Evolutionary conservation across 2,797 vertebrate genomes (phyloP).

Genomic region (Esox masquinongy): DNA sequence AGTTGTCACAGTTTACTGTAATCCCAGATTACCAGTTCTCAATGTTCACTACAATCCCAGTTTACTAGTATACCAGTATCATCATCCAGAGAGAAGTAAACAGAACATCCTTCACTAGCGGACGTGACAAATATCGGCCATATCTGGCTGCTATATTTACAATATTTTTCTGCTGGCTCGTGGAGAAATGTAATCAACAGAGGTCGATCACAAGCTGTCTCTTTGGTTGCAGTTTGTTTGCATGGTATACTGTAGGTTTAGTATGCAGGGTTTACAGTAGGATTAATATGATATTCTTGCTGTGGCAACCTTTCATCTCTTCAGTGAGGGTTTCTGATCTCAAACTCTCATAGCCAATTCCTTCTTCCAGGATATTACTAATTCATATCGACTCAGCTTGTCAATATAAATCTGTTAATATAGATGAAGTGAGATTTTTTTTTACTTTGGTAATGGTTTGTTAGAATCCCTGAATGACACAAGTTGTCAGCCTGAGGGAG

Average conservation of each 20-base stretch:
- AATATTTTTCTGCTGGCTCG: neutral
- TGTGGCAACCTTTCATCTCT: neutral
- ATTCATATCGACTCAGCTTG: constrained; percentile 15
- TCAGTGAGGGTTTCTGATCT: neutral
- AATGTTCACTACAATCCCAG: too few species aligned
- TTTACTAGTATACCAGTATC: too few species aligned
- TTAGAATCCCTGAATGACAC: constrained; percentile 64
- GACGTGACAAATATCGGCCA: neutral
- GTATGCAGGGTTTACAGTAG: neutral
- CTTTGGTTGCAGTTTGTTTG: neutral
- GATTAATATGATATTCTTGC: neutral
- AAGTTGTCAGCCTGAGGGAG: constrained; percentile 66
- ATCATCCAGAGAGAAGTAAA: neutral
- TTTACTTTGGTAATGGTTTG: constrained; percentile 55
- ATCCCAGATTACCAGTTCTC: too few species aligned
- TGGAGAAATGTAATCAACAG: neutral
- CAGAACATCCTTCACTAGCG: neutral
- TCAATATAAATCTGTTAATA: constrained; percentile 42
- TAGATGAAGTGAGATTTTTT: constrained; percentile 53
- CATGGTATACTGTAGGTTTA: neutral
- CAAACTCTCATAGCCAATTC: neutral
- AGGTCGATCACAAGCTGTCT: neutral
- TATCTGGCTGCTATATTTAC: neutral
- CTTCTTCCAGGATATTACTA: neutral
- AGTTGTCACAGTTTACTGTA: neutral